Conservation (phyloP, 2,888 invertebrate species). For the Hemaris fuciformis region DNA sequence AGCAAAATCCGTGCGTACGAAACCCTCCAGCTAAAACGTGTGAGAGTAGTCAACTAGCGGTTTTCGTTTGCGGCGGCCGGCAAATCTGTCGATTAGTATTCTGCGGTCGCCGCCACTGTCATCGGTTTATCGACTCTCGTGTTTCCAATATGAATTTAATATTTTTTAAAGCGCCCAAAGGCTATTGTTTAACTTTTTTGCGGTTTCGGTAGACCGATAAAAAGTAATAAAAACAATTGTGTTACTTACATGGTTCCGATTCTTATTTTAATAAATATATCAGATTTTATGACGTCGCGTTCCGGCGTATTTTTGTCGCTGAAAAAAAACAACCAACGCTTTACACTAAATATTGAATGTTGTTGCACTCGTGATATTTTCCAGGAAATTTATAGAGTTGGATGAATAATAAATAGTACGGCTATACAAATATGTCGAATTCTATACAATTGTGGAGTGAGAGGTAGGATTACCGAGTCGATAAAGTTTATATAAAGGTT, state of each 20-base stretch:
- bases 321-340: not conserved
- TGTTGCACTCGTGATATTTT: too few species aligned
- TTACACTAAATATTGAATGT: not conserved
- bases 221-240: slow-evolving; percentile 22
- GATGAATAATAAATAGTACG: too few species aligned
- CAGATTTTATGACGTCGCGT: not conserved
- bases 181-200: slow-evolving; percentile 46
- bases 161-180: slow-evolving; percentile 35
- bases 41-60: slow-evolving; percentile 7
- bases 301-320: not conserved
- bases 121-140: slow-evolving; percentile 54
- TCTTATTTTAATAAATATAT: slow-evolving; percentile 18
- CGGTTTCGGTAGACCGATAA: slow-evolving; percentile 28
- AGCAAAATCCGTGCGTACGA: not conserved
- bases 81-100: slow-evolving; percentile 68
- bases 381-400: too few species aligned
- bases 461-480: too few species aligned
- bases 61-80: slow-evolving; percentile 48
- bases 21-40: slow-evolving; percentile 2
- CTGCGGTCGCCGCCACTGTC: slow-evolving; percentile 55
- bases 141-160: slow-evolving; percentile 53
- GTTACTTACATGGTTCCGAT: slow-evolving; percentile 24
- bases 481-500: too few species aligned
- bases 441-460: too few species aligned
- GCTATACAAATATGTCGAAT: too few species aligned